phyloP scores from a whole-genome alignment of 2,113 vertebrate genomes.

The Podocnemis expansa region DNA sequence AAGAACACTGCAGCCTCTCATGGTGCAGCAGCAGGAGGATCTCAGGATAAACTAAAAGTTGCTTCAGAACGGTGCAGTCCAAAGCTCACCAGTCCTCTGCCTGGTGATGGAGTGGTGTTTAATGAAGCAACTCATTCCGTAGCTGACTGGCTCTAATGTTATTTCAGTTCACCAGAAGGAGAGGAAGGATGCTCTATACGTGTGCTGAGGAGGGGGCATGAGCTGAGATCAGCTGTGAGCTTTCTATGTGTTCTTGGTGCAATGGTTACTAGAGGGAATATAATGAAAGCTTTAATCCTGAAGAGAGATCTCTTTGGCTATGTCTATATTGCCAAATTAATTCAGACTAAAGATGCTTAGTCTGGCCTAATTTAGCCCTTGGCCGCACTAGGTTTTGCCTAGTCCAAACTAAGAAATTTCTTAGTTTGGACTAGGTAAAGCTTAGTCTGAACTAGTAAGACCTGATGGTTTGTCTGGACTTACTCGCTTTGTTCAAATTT shows the following conservation, averaged over 20 bases:
- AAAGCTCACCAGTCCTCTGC: background rate
- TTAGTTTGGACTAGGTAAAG: too few species aligned
- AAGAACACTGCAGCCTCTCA: background rate
- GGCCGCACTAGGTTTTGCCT: too few species aligned
- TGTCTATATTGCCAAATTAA: too few species aligned
- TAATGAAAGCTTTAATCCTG: background rate
- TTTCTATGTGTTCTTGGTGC: background rate
- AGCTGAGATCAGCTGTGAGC: background rate
- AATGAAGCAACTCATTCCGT: background rate
- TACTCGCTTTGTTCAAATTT: too few species aligned
- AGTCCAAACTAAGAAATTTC: too few species aligned
- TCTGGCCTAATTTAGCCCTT: too few species aligned
- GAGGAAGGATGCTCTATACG: background rate
- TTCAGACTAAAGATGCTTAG: too few species aligned
- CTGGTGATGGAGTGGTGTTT: background rate
- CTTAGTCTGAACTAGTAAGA: too few species aligned
- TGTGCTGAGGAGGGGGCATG: background rate
- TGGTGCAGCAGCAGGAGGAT: background rate
- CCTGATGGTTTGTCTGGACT: too few species aligned
- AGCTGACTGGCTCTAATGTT: background rate
- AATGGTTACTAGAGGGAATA: background rate
- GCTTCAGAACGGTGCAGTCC: background rate
- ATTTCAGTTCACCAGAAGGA: background rate
- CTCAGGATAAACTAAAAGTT: background rate
- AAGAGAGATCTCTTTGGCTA: background rate